Evolutionary conservation across 2,113 vertebrate species (phyloP), one percentile per base, ranked within the genome.

Genomic region (Odocoileus virginianus): DNA sequence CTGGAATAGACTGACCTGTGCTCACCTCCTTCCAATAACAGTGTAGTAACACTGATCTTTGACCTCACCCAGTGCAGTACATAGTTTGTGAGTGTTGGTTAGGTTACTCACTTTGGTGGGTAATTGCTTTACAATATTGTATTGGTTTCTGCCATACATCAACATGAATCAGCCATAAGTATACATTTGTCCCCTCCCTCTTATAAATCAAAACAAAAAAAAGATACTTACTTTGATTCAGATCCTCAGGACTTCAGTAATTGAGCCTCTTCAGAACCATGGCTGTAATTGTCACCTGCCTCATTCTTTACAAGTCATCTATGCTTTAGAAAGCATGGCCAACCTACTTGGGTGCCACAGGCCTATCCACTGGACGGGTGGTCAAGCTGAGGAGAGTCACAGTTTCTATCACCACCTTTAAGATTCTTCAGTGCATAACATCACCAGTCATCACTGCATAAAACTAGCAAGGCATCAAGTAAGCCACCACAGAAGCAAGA

Each of bases 261-360:
- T 5, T 52, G 16, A 19, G 21, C 83, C 1, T 15, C 50, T 84
- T 58, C 55, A 0, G 0, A 61, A 43, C 4, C 58, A 94, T 43
- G 12, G 28, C 95, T 91, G 89, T 2, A 0, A 19, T 43, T 3
- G 16, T 23, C 94, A 7, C 3, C 86, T 17, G n/a, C 2, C 10
- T 23, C 47, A 67, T 45, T 93, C 92, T 83, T 27, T 60, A 89
- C 86, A 67, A 83, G 89, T 76, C 60, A 76, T 36, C 84, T 64
- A 43, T 47, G 5, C 45, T 55, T 81, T 88, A 87, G 92, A 90
- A 71, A n/a, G 16, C 4, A n/a, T 7, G 54, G 87, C 54, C 2
- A 2, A 4, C 57, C 54, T 21, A 0, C 0, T 6, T n/a, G 8
- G 0, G 33, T 11, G 55, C 94, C 82, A 5, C 71, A 89, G 83